Evolutionary conservation across 2,113 vertebrate genomes (phyloP).

Genomic region (Otocyon megalotis): DNA sequence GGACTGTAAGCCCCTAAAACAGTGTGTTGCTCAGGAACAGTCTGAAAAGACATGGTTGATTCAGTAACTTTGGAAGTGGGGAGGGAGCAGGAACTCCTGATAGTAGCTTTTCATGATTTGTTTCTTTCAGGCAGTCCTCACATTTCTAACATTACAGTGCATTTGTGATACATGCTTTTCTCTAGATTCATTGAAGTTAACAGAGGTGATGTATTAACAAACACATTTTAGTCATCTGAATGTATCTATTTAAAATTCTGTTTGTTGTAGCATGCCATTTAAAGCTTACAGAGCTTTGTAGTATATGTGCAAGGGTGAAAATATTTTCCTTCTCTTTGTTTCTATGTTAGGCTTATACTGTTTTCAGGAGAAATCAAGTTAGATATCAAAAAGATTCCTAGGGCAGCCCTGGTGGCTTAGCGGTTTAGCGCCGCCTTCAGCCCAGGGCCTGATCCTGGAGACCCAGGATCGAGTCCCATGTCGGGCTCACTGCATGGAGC

Average conservation of each 20-base stretch:
- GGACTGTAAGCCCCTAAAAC: background rate
- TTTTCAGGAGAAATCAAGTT: background rate
- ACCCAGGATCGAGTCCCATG: too few species aligned
- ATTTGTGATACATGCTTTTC: slow-evolving; percentile 27
- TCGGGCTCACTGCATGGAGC: too few species aligned
- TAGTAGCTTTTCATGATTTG: background rate
- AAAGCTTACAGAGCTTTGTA: background rate
- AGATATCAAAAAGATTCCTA: background rate
- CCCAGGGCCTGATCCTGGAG: too few species aligned
- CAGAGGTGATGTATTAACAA: background rate
- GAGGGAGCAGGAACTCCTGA: background rate
- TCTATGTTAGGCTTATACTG: background rate
- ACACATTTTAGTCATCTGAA: background rate
- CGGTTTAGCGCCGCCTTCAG: too few species aligned
- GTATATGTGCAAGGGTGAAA: background rate
- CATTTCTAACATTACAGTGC: background rate
- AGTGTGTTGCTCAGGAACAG: background rate
- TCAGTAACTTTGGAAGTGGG: background rate
- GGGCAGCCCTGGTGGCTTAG: too few species aligned
- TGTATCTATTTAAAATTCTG: slow-evolving; percentile 48
- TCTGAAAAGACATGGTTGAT: background rate
- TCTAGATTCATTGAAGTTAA: background rate
- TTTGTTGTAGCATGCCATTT: background rate
- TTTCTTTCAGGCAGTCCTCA: slow-evolving; percentile 26
- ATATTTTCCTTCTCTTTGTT: slow-evolving; percentile 24